Base-by-base conservation (phyloP, 2,113 vertebrate species). In the Semnopithecus entellus region DNA sequence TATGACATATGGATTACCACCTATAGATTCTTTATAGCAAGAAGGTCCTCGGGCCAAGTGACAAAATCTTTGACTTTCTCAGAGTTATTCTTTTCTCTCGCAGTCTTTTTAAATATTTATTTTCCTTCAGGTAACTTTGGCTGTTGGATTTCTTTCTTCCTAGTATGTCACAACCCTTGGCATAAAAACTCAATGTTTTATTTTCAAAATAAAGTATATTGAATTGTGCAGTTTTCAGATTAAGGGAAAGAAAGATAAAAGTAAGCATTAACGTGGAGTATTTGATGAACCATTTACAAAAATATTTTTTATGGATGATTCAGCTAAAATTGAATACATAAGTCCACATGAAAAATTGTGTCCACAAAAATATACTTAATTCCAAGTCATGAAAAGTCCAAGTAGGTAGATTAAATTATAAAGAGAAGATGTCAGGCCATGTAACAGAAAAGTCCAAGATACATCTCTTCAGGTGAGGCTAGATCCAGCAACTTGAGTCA, bases 61-160 rank as follows among this genome's bases (percentile, higher is more conserved):
- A 92, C 13, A 94, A 57, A 38, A 90, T 75, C 66, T 93, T 75
- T 90, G 72, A 88, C 52, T 76, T 76, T 59, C 45, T n/a, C 81
- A 14, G 10, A 52, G n/a, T 35, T 25, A 32, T 70, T 93, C 27
- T 90, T 93, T 85, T 40, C 66, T 90, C 22, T 86, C 10, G 25
- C 12, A 35, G 8, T n/a, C 30, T 93, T 85, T 79, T 64, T 23
- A 79, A 92, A 88, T 73, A 95, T 90, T 72, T 80, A 50, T 90
- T 92, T 73, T 70, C 35, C 73, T 97, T 73, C 38, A 66, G 25
- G 50, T 86, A 8, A 8, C n/a, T 64, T 88, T 20, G 14, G 11
- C 48, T 64, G 3, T 38, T 52, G 61, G 32, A 72, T 94, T 88
- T 61, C 72, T 92, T 61, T 38, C 48, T 94, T 79, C 57, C 23